Evolutionary conservation across 2,888 invertebrate species (phyloP).

Genomic region (Scaptomyza tumidula): DNA sequence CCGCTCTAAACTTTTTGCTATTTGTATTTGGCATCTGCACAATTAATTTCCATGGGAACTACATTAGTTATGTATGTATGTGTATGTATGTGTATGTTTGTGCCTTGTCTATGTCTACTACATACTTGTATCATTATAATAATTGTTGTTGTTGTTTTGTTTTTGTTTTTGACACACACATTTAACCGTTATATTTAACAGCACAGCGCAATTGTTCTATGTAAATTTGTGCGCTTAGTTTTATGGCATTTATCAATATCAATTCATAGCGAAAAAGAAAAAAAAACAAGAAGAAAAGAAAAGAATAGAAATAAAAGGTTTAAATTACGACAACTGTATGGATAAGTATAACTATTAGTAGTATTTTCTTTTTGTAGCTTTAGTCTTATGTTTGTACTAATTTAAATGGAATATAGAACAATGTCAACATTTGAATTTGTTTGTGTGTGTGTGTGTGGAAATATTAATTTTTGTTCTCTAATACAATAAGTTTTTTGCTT

Average conservation of each 20-base stretch:
- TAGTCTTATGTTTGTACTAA: conserved; percentile 71
- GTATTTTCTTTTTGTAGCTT: conserved; percentile 18
- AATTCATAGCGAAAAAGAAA: conserved; percentile 17
- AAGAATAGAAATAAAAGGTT: background rate
- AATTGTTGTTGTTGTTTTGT: background rate
- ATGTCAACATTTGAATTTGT: conserved; percentile 38
- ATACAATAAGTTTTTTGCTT: conserved; percentile 10
- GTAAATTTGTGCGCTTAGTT: conserved; percentile 49
- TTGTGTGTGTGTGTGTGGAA: conserved; percentile 8
- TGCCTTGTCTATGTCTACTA: conserved; percentile 39
- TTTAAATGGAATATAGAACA: conserved; percentile 71
- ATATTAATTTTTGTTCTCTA: conserved; percentile 37
- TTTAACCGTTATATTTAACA: conserved; percentile 50
- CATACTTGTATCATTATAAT: conserved; percentile 36
- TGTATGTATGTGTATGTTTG: background rate
- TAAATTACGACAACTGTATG: conserved; percentile 32
- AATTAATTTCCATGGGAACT: conserved; percentile 45
- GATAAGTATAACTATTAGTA: conserved; percentile 13
- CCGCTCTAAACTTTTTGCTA: conserved; percentile 9
- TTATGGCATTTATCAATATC: conserved; percentile 49
- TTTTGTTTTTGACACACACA: conserved; percentile 62
- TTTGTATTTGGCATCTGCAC: conserved; percentile 49
- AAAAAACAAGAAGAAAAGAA: background rate
- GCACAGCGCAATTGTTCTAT: conserved; percentile 35
- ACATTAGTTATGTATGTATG: conserved; percentile 20